Evolutionary conservation across 1,140 invertebrate species (phyloP).

Genomic region (Elysia chlorotica): DNA sequence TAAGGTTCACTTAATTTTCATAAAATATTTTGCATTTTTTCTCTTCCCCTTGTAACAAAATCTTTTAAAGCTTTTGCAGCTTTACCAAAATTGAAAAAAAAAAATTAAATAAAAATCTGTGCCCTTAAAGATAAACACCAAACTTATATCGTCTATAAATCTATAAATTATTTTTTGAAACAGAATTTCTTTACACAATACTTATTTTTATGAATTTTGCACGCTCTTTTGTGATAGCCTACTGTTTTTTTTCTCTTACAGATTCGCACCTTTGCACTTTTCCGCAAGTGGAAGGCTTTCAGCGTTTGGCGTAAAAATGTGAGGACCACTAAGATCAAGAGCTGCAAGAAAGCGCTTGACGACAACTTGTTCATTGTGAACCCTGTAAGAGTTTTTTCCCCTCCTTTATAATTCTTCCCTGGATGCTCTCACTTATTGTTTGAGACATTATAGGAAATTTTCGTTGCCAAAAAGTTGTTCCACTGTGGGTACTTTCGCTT

Average conservation of each 20-base stretch:
- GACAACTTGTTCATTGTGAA: slow-evolving; percentile 77
- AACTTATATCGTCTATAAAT: too few species aligned
- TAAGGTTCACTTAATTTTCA: too few species aligned
- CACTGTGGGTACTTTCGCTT: background rate
- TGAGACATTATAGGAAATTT: background rate
- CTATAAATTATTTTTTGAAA: too few species aligned
- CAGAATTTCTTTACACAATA: too few species aligned
- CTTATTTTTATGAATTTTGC: too few species aligned
- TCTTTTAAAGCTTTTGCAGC: too few species aligned
- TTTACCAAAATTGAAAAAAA: too few species aligned
- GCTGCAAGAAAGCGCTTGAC: slow-evolving; percentile 67
- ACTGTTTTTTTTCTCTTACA: slow-evolving; percentile 46
- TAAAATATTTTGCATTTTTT: too few species aligned
- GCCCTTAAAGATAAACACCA: too few species aligned
- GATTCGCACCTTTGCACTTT: slow-evolving; percentile 76
- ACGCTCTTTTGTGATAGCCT: too few species aligned
- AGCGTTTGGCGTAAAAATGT: slow-evolving; percentile 81
- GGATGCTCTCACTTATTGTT: background rate
- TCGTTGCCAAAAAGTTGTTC: background rate
- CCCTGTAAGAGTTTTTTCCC: slow-evolving; percentile 55
- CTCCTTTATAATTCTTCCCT: background rate
- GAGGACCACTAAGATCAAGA: slow-evolving; percentile 70
- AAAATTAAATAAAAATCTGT: too few species aligned
- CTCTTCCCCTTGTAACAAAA: too few species aligned
- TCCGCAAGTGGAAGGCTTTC: slow-evolving; percentile 82